Evolutionary conservation across 1,140 invertebrate genomes (phyloP).

Genomic region (Wasmannia auropunctata): DNA sequence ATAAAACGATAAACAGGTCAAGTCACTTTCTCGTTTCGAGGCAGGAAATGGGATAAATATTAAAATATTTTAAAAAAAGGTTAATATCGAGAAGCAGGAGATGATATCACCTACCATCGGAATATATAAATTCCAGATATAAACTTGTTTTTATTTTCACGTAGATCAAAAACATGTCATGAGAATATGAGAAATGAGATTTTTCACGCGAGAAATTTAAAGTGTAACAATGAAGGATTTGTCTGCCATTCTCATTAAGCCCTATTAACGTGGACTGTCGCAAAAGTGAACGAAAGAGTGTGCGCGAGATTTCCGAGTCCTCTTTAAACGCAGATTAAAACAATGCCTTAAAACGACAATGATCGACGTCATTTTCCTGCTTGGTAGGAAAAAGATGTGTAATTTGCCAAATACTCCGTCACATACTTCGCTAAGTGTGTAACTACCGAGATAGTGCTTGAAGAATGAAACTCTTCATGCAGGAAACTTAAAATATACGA

Average conservation of each 20-base stretch:
- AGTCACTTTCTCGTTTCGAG: background rate
- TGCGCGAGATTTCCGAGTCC: background rate
- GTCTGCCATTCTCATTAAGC: background rate
- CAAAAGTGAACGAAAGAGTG: conserved; percentile 9
- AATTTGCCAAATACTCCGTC: conserved; percentile 29
- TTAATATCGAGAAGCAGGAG: background rate
- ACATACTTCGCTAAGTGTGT: conserved; percentile 2
- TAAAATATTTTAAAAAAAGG: background rate
- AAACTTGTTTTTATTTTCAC: background rate
- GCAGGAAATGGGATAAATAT: background rate
- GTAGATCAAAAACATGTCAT: background rate
- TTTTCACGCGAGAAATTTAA: background rate
- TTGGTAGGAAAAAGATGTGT: background rate
- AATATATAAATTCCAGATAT: background rate
- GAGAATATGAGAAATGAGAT: background rate
- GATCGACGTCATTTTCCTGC: background rate
- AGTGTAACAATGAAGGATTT: background rate
- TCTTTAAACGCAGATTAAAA: conserved; percentile 16
- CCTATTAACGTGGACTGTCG: background rate
- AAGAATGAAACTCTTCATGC: conserved; percentile 29
- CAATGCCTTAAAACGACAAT: background rate
- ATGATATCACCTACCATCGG: background rate
- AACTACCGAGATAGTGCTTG: conserved; percentile 6
- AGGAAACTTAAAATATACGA: conserved; percentile 31
- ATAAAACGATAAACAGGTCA: background rate